Evolutionary conservation across 2,113 vertebrate genomes (phyloP).

Genomic region (Phyllostomus discolor): DNA sequence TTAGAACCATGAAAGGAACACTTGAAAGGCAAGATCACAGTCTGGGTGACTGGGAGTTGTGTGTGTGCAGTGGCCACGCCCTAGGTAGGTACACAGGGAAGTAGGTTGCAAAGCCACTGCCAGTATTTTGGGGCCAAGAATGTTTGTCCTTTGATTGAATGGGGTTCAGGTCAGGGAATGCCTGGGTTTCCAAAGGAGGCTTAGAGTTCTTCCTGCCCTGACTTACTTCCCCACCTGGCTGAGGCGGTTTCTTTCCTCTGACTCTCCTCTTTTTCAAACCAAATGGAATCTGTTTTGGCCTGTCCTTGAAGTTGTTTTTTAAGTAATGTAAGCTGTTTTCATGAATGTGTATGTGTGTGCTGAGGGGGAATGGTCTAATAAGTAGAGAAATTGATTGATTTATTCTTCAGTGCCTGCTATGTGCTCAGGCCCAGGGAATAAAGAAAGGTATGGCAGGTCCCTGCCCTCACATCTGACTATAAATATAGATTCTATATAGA

Average conservation of each 20-base stretch:
- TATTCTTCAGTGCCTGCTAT: background rate
- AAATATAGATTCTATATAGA: background rate
- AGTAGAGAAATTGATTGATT: background rate
- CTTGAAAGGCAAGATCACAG: constrained; percentile 42
- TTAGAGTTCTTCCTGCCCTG: background rate
- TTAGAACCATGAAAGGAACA: constrained; percentile 31
- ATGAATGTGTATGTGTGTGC: background rate
- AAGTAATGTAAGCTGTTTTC: background rate
- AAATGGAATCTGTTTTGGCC: background rate
- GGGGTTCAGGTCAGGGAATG: background rate
- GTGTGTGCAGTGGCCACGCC: constrained; percentile 35
- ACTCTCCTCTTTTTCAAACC: background rate
- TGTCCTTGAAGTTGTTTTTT: constrained; percentile 13
- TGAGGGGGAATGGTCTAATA: background rate
- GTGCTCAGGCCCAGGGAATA: background rate
- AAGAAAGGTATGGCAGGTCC: background rate
- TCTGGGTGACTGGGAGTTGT: background rate
- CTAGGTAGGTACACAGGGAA: constrained; percentile 32
- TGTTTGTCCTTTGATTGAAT: constrained; percentile 65
- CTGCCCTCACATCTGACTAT: background rate
- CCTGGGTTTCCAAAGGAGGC: background rate
- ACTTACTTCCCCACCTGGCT: background rate
- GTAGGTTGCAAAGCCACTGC: constrained; percentile 11
- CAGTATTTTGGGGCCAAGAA: constrained; percentile 51
- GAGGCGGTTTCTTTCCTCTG: background rate